Evolutionary conservation across 1,140 invertebrate species (phyloP), one percentile per base, ranked within the genome.

Genomic region (Cepaea nemoralis): DNA sequence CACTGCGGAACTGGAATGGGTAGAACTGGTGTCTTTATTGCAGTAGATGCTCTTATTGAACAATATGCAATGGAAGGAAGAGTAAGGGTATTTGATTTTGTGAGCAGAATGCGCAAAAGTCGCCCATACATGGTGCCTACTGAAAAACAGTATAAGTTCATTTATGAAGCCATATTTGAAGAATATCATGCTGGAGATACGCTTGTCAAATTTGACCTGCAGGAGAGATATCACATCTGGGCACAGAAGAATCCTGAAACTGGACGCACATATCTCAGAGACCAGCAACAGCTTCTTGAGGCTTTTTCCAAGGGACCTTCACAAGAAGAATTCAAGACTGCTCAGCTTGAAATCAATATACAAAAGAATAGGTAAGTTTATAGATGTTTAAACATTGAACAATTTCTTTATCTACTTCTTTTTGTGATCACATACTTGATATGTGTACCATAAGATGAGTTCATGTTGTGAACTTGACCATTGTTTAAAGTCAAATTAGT

Each of bases 1-100:
- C 98, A 99, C 90, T 99, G 98, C 91, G 98, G 97, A 1, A 91
- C 90, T 16, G 90, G 90, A 2, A 85, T 89, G 14, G 88, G 88
- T 63, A 81, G 89, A 27, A 88, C 88, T 0, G 90, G 87, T 10
- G 86, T 87, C 16, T 91, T 86, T 83, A 90, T 91, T 27, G 90
- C 89, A 22, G 82, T 91, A 0, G 90, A 91, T 78, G 76, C 84
- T 24, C 82, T 91, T 0, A 39, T 91, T 45, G 85, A 88, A 37
- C 87, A 91, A 80, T 89, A 90, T 80, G 82, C 86, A n/a, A 45
- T 35, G 33, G 87, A 90, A 73, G 87, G 89, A 48, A 81, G 84
- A n/a, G 87, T 91, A 8, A 90, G 87, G 75, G 88, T 91, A n/a
- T 90, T 83, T 77, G 85, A 87, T 8, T 88, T 86, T 74, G 85